Evolutionary conservation across 1,140 invertebrate species (phyloP), one percentile per base, ranked within the genome.

Genomic region (Amyelois transitella): DNA sequence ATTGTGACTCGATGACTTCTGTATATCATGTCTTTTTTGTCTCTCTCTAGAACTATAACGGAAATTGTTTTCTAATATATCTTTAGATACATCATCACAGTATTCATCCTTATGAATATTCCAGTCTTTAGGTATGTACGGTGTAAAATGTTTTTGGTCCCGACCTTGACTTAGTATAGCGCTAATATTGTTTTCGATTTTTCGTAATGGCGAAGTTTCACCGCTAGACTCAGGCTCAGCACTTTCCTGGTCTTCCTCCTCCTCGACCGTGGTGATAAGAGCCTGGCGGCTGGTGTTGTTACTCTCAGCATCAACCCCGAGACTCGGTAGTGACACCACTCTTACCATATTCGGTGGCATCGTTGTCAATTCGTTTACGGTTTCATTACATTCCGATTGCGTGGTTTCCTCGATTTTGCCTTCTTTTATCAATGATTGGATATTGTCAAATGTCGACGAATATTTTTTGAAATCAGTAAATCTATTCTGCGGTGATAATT

Each of bases 391-490:
- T 56, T 88, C 82, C 38, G 67, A 60, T 53, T 75, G 77, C 4
- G 78, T 75, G 57, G 75, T 78, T 70, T 87, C 88, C 62, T 89
- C 89, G 6, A 90, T 89, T 62, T 91, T 88, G 48, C 93, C 92
- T 77, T 93, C 92, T 71, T 92, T 92, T 45, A 94, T 89, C 44
- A 95, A 75, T 28, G 93, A 93, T 68, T 93, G 93, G 60, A 95
- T 94, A 66, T 94, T 94, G 86, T 94, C 93, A 80, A 95, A 95
- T 1, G 94, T 94, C 43, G 92, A 93, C 66, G 92, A 94, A 80
- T 93, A 93, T 62, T 93, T 91, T 73, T 93, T 93, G 51, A 90
- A 89, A 64, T 92, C 91, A 1, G 90, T 88, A 49, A 91, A 79
- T 56, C 89, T 87, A 50, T 88, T 88, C 47, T 91, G 90, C 20